Evolutionary conservation across 2,888 invertebrate species (phyloP).

Genomic region (Idaea aversata): DNA sequence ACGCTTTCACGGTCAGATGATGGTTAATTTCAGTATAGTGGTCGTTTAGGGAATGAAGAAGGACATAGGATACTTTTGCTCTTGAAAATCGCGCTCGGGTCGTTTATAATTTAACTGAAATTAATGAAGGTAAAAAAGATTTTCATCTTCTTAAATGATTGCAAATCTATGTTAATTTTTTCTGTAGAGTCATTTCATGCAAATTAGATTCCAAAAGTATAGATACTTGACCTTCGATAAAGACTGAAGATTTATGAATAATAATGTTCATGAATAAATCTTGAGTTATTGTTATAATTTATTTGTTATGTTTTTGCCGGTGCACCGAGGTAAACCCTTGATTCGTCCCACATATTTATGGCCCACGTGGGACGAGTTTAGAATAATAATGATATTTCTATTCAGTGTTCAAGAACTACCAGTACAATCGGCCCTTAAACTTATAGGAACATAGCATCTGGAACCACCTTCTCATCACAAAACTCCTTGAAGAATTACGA

Average conservation of each 20-base stretch:
- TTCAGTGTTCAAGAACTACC: too few species aligned
- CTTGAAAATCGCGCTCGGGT: too few species aligned
- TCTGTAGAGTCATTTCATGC: neutral
- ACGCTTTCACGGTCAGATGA: too few species aligned
- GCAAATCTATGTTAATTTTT: neutral
- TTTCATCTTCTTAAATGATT: neutral
- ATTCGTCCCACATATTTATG: neutral
- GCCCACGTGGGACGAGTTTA: too few species aligned
- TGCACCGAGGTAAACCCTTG: neutral
- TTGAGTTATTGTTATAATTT: neutral
- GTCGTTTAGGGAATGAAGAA: too few species aligned
- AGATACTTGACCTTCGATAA: slow-evolving; percentile 7
- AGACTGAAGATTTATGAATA: slow-evolving; percentile 19
- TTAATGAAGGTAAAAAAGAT: neutral
- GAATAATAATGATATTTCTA: too few species aligned
- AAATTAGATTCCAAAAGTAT: slow-evolving; percentile 5
- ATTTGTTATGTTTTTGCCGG: neutral
- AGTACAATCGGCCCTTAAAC: too few species aligned
- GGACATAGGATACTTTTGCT: too few species aligned
- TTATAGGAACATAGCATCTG: neutral
- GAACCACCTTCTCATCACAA: too few species aligned
- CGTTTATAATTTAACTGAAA: neutral
- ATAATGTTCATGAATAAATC: slow-evolving; percentile 16
- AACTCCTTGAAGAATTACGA: too few species aligned
- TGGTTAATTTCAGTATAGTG: too few species aligned